Conservation (phyloP, 2,113 vertebrate species). For the Anseranas semipalmata region DNA sequence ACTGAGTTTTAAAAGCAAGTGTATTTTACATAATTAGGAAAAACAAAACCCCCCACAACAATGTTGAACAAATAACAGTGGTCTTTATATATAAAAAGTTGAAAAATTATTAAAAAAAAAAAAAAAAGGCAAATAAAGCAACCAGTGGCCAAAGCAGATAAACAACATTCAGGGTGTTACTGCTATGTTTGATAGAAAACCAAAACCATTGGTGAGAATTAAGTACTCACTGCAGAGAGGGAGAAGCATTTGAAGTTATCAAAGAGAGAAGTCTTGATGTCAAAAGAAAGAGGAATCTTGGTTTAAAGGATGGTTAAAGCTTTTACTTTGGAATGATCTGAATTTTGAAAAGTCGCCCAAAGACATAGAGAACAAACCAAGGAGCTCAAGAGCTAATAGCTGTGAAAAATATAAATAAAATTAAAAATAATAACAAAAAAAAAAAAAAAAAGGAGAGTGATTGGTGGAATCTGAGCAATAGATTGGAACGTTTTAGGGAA, state of each 20-base stretch:
- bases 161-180: conserved; percentile 28
- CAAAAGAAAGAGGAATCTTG: conserved; percentile 42
- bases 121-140: background rate
- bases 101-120: background rate
- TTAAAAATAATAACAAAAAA: too few species aligned
- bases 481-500: conserved; percentile 25
- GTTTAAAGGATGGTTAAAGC: conserved; percentile 23
- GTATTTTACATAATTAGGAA: conserved; percentile 50
- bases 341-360: conserved; percentile 64
- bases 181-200: conserved; percentile 45
- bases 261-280: conserved; percentile 59
- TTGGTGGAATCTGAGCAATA: conserved; percentile 28
- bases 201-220: conserved; percentile 51
- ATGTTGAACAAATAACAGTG: conserved; percentile 9
- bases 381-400: conserved; percentile 38
- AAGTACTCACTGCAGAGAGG: conserved; percentile 30
- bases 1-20: conserved; percentile 55
- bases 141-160: conserved; percentile 39
- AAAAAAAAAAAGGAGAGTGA: background rate
- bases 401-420: background rate
- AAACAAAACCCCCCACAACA: background rate
- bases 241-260: conserved; percentile 66
- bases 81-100: conserved; percentile 39
- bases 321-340: conserved; percentile 57
- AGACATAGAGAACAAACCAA: conserved; percentile 41